Evolutionary conservation across 2,797 vertebrate genomes (phyloP).

Genomic region (Ispidina lecontei): DNA sequence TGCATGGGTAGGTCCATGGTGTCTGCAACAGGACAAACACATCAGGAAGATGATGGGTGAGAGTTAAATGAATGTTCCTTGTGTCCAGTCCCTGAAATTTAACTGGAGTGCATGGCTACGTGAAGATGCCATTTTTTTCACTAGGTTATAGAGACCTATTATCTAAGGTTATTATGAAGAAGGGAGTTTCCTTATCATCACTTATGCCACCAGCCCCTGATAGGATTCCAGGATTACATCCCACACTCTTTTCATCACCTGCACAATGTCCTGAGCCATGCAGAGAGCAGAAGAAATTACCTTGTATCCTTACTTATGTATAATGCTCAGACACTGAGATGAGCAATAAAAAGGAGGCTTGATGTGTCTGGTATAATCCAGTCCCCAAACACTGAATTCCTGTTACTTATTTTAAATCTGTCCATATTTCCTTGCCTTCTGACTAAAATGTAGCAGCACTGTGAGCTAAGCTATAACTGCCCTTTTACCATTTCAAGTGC

Average conservation of each 20-base stretch:
- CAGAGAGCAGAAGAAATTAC: not conserved
- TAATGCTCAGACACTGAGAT: not conserved
- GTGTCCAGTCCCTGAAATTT: not conserved
- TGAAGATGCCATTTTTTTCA: not conserved
- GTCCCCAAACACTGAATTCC: not conserved
- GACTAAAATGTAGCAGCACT: slow-evolving; percentile 1
- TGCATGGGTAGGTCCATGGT: fast-evolving
- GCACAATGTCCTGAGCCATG: not conserved
- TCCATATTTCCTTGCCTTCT: not conserved
- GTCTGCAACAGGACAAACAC: not conserved
- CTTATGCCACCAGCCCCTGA: not conserved
- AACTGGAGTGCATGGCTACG: not conserved
- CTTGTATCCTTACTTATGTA: not conserved
- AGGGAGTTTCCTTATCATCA: not conserved
- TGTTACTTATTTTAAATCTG: slow-evolving; percentile 19
- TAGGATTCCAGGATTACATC: not conserved
- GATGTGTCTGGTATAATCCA: not conserved
- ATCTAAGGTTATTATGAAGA: not conserved
- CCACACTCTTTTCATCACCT: not conserved
- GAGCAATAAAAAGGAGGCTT: not conserved
- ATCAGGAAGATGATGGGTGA: not conserved
- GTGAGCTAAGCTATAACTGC: not conserved
- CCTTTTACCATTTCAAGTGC: not conserved
- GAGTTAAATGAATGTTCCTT: not conserved
- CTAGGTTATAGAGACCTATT: not conserved